Percentiles rank a stretch among this genome's conserved stretches.
phyloP scores from a whole-genome alignment of 2,797 vertebrate species.

The Aphelocoma californica region DNA sequence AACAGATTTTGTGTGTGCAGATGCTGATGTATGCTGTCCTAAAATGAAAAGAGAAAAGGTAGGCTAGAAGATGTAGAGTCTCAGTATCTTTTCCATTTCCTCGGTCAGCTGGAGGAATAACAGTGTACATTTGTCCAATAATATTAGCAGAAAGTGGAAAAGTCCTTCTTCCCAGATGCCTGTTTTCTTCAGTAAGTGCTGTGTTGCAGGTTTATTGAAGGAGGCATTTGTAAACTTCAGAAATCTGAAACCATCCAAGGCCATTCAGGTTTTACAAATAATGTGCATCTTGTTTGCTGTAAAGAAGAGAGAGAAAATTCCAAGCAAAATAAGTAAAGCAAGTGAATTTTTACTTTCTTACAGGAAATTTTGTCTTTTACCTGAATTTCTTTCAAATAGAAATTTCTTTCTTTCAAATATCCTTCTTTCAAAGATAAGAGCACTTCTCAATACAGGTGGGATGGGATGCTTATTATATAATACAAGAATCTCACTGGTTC shows the following conservation, averaged over 20 bases:
- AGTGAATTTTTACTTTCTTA: not conserved
- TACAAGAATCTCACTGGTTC: not conserved
- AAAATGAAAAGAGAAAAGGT: not conserved
- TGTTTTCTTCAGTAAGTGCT: not conserved
- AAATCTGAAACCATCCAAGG: not conserved
- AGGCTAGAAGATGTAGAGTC: not conserved
- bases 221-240: not conserved
- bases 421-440: not conserved
- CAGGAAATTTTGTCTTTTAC: not conserved
- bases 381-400: not conserved
- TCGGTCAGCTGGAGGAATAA: not conserved
- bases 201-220: not conserved
- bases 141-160: not conserved
- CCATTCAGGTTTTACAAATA: not conserved
- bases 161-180: not conserved
- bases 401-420: not conserved
- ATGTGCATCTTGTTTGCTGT: accelerated
- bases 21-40: not conserved
- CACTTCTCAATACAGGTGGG: accelerated
- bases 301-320: not conserved
- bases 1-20: not conserved
- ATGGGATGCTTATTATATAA: not conserved
- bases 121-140: not conserved
- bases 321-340: not conserved
- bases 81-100: not conserved